phyloP scores from a whole-genome alignment of 2,797 vertebrate genomes.

The Ctenochaetus hawaiiensis region DNA sequence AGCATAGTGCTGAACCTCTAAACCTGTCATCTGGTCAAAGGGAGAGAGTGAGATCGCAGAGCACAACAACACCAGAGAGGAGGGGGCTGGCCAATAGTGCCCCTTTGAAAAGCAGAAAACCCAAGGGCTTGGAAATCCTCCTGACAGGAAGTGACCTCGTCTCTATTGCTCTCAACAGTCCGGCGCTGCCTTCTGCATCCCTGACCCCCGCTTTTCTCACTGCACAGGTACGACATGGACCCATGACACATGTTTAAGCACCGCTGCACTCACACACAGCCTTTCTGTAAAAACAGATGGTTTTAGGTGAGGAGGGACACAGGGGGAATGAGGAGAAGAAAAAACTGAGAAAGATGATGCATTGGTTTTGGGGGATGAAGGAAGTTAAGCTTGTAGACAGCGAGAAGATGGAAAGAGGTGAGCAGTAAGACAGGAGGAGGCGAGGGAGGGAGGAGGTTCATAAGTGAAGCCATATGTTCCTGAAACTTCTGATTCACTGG shows the following conservation, averaged over 20 bases:
- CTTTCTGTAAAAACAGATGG: not conserved
- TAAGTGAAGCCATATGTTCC: constrained; percentile 88
- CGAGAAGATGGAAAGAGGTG: constrained; percentile 70
- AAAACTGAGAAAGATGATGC: constrained; percentile 13
- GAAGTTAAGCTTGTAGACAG: constrained; percentile 52
- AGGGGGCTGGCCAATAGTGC: constrained; percentile 68
- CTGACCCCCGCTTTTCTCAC: constrained; percentile 94
- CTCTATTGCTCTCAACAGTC: constrained; percentile 94
- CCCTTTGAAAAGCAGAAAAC: constrained; percentile 90
- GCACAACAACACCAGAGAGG: constrained; percentile 62
- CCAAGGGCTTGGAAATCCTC: constrained; percentile 92
- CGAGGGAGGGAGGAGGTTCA: constrained; percentile 65
- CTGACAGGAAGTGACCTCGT: constrained; percentile 91
- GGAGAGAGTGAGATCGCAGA: constrained; percentile 79
- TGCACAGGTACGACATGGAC: constrained; percentile 86
- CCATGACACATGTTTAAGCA: not conserved
- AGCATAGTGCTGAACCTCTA: constrained; percentile 82
- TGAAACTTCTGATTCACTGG: constrained; percentile 75
- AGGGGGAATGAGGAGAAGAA: constrained; percentile 8
- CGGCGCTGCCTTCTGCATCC: constrained; percentile 92
- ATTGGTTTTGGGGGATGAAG: constrained; percentile 29
- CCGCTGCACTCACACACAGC: constrained; percentile 49
- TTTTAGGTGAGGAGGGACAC: constrained; percentile 9
- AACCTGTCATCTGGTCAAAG: constrained; percentile 94
- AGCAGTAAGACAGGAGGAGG: constrained; percentile 63